Evolutionary conservation across 2,888 invertebrate species (phyloP).

Genomic region (Campoplex nolae): DNA sequence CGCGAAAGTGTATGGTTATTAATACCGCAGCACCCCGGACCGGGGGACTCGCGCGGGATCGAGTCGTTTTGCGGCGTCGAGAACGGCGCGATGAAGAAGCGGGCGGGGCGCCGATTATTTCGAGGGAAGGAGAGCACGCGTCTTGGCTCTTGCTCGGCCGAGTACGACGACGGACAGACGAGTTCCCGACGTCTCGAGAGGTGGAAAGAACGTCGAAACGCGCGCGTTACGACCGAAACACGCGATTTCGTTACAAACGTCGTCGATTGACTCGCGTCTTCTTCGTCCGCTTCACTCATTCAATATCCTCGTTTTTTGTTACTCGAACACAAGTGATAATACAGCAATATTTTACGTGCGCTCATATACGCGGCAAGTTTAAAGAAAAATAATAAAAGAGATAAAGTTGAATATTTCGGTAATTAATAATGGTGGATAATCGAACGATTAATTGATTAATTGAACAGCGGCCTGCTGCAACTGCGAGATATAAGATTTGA

Average conservation of each 20-base stretch:
- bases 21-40: neutral
- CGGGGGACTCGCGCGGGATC: neutral
- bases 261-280: neutral
- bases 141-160: neutral
- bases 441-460: neutral
- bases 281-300: neutral
- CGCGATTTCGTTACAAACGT: neutral
- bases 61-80: neutral
- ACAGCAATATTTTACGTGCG: neutral
- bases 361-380: neutral
- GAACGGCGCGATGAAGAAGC: neutral
- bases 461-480: neutral
- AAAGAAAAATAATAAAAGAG: neutral
- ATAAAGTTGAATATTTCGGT: neutral
- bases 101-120: neutral
- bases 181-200: constrained; percentile 42
- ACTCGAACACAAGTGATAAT: neutral
- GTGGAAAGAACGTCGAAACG: constrained; percentile 12
- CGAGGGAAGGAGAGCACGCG: neutral
- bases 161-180: constrained; percentile 51
- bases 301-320: neutral
- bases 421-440: neutral
- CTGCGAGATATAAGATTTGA: neutral
- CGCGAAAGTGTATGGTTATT: neutral
- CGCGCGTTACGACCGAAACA: neutral